Base-by-base conservation (phyloP, 2,797 vertebrate genomes). In the Tamandua tetradactyla region DNA sequence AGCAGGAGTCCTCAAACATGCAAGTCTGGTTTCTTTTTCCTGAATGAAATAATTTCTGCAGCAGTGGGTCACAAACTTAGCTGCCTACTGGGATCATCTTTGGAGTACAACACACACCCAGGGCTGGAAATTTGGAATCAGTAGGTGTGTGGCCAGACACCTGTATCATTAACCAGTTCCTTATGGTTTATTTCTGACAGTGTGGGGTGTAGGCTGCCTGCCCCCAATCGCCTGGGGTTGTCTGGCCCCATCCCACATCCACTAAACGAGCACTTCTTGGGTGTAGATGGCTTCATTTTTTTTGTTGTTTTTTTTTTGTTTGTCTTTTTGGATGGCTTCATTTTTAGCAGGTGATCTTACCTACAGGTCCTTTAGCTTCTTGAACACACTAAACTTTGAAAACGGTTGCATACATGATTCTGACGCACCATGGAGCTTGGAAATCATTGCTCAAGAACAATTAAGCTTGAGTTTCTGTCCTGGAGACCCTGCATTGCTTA, bases 391-490 rank as follows among this genome's bases (percentile, higher is more conserved):
- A n/a, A 40, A 14, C 6, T 61, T 22, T 71, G 61, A 85, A 37
- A 84, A 30, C 13, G 2, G 25, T 30, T 92, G 18, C 35, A 0
- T 25, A 22, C 35, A 5, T 55, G 49, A 40, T n/a, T 32, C 59
- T 17, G 15, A 66, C 1, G 0, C 5, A 32, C 69, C 27, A 3
- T n/a, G 59, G 68, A 0, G 0, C 11, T 30, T 59, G 17, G 47
- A 37, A 44, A 74, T 57, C 55, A 35, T 32, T 7, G 37, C 44
- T 30, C 7, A 35, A 8, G 18, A 91, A 35, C 27, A 32, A 11
- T 49, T 1, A 52, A 55, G n/a, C 86, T 71, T 42, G 61, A 68
- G 75, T 91, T 93, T 92, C 83, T 32, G 7, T 76, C 87, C 37
- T 20, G 2, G 22, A 55, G 68, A 90, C 25, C 35, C 42, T 47